A percentile compares a stretch with the other conserved stretches of the same genome.
phyloP scores from a whole-genome alignment of 2,113 vertebrate species.

The Python bivittatus region DNA sequence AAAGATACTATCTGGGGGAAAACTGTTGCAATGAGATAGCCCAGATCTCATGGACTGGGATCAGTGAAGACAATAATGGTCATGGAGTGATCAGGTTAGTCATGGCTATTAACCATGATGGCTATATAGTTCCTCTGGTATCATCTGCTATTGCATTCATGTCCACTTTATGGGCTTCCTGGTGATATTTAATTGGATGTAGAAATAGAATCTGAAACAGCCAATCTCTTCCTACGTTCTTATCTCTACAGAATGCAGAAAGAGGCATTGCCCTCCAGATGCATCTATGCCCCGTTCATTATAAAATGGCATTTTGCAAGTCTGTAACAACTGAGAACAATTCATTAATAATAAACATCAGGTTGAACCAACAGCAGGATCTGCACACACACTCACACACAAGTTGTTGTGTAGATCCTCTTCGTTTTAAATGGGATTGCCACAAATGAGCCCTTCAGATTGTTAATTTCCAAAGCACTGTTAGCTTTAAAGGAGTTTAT shows the following conservation, averaged over 20 bases:
- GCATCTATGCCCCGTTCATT: not conserved
- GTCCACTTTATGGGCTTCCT: not conserved
- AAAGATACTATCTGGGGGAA: not conserved
- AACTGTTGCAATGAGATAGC: not conserved
- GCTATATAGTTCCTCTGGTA: not conserved
- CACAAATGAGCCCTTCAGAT: conserved; percentile 43
- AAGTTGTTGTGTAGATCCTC: not conserved
- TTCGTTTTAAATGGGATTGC: not conserved
- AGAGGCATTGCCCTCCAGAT: not conserved
- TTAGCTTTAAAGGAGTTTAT: conserved; percentile 29
- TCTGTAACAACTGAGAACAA: not conserved
- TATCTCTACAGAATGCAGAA: not conserved
- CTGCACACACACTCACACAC: too few relatives aligned
- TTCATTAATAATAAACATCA: not conserved
- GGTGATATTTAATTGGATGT: not conserved
- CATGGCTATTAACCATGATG: not conserved
- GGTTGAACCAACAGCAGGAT: not conserved
- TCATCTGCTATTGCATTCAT: not conserved
- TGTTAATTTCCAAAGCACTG: conserved; percentile 43
- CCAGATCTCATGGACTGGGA: not conserved
- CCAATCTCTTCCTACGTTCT: not conserved
- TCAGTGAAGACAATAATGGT: not conserved
- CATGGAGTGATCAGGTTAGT: not conserved
- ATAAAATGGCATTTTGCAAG: not conserved
- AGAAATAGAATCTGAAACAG: not conserved